phyloP scores from a whole-genome alignment of 2,888 invertebrate species.

The Stenurella melanura region DNA sequence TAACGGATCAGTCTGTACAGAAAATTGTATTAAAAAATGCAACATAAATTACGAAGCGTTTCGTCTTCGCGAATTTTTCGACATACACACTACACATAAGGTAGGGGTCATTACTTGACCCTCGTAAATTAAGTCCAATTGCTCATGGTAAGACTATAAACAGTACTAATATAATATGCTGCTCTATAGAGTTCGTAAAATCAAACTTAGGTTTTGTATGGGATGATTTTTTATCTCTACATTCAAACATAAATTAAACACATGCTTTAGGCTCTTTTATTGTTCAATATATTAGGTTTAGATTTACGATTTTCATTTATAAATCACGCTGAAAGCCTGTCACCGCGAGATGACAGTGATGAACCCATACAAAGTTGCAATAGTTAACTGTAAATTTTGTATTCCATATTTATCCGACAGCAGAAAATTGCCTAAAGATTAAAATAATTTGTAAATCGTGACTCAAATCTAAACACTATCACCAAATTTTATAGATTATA shows the following conservation, averaged over 20 bases:
- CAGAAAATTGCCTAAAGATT: background rate
- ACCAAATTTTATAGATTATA: too few species aligned
- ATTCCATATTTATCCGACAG: background rate
- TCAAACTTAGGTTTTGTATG: background rate
- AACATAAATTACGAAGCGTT: background rate
- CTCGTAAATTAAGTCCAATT: slow-evolving; percentile 36
- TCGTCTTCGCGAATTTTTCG: slow-evolving; percentile 5
- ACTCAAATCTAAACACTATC: too few species aligned
- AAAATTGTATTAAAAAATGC: background rate
- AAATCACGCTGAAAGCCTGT: background rate
- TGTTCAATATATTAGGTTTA: background rate
- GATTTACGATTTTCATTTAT: background rate
- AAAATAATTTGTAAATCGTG: too few species aligned
- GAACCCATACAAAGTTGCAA: background rate
- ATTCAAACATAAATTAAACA: background rate
- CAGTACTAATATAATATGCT: slow-evolving; percentile 5
- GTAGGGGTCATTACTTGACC: slow-evolving; percentile 34
- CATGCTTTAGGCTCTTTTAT: background rate
- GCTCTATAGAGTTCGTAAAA: slow-evolving; percentile 1
- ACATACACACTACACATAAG: slow-evolving; percentile 22
- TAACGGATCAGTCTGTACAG: background rate
- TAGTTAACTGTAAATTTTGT: background rate
- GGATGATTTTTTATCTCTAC: background rate
- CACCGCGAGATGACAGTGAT: background rate
- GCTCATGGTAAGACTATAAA: slow-evolving; percentile 30